Conservation (phyloP, 2,797 vertebrate genomes). For the Hydrocynus forskahlii region DNA sequence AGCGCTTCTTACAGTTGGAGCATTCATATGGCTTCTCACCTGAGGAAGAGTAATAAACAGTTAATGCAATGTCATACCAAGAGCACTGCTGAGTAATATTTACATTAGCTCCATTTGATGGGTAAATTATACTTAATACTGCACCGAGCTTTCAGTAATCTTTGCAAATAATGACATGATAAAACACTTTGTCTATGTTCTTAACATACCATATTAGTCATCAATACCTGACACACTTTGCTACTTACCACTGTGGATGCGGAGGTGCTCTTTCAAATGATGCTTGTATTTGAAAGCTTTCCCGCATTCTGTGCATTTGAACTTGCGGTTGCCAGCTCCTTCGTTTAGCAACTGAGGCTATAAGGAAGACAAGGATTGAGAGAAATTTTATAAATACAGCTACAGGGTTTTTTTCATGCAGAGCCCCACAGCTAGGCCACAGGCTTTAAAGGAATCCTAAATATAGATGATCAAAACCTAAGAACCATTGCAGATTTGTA, state of each 20-base stretch:
- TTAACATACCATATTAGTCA: too few species aligned
- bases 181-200: too few species aligned
- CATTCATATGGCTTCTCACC: slow-evolving; percentile 99
- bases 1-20: slow-evolving; percentile 98
- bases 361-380: slow-evolving; percentile 52
- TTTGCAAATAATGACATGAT: too few species aligned
- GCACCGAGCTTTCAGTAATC: background rate
- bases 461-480: slow-evolving; percentile 25
- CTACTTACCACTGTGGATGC: slow-evolving; percentile 97
- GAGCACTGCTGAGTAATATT: too few species aligned
- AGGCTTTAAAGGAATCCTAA: slow-evolving; percentile 15
- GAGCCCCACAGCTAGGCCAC: background rate
- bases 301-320: slow-evolving; percentile 97
- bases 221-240: slow-evolving; percentile 51
- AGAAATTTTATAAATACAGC: background rate
- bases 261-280: slow-evolving; percentile 98
- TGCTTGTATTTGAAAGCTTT: slow-evolving; percentile 99
- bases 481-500: slow-evolving; percentile 13
- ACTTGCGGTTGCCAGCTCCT: slow-evolving; percentile 95
- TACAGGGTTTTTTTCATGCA: background rate
- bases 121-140: background rate
- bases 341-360: slow-evolving; percentile 90
- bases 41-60: slow-evolving; percentile 59
- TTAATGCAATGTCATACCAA: background rate
- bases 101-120: background rate